These are phyloP conservation scores for Thomomys bottae DNA, from an alignment of 2,113 vertebrate species.

Conservation along the genomic window DNA sequence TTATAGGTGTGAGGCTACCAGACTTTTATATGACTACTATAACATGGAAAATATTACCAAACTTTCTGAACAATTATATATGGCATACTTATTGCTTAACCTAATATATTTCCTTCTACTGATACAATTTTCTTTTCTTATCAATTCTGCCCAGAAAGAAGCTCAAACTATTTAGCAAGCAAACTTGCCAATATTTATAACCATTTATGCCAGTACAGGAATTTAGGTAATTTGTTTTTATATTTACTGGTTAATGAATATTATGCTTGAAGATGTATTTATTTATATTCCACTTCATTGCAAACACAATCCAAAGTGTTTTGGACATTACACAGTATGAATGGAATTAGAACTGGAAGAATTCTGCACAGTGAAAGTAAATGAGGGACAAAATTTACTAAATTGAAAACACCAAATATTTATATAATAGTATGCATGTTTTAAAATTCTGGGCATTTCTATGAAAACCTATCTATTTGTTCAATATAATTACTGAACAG, in stretches of 20 bases:
- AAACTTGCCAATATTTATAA: slow-evolving; percentile 66
- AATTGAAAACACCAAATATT: not conserved
- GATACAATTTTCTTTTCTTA: slow-evolving; percentile 56
- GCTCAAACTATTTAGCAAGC: slow-evolving; percentile 48
- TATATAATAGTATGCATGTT: not conserved
- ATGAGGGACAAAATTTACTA: slow-evolving; percentile 9
- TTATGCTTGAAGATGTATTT: slow-evolving; percentile 38
- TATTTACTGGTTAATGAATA: slow-evolving; percentile 57
- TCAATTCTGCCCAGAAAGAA: slow-evolving; percentile 60
- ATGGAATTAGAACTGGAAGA: slow-evolving; percentile 25
- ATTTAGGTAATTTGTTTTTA: slow-evolving; percentile 68
- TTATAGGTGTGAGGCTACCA: not conserved
- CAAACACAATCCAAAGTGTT: slow-evolving; percentile 16
- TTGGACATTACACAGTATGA: not conserved
- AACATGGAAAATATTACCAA: not conserved
- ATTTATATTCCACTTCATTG: not conserved
- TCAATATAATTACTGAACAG: not conserved
- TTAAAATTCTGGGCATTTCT: slow-evolving; percentile 27
- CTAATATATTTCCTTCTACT: slow-evolving; percentile 20
- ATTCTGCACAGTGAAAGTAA: not conserved
- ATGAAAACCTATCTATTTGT: not conserved
- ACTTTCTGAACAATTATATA: not conserved
- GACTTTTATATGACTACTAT: not conserved
- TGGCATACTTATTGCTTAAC: slow-evolving; percentile 32
- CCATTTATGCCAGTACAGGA: slow-evolving; percentile 44